Conservation (phyloP, 1,140 invertebrate genomes). For the Lasioglossum albipes region DNA sequence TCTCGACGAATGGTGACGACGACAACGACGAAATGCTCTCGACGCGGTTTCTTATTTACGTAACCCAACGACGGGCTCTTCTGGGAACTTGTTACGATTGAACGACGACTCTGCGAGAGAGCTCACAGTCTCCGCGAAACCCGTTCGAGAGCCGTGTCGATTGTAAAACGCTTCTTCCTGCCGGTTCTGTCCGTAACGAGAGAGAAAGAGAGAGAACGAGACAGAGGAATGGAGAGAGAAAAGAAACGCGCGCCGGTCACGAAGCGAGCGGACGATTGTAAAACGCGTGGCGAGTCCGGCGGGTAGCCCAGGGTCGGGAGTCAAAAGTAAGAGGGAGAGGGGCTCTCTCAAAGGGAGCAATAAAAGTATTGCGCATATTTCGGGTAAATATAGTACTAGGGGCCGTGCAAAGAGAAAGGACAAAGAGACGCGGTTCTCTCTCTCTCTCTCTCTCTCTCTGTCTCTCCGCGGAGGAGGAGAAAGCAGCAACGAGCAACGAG, state of each 20-base stretch:
- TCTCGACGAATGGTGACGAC: too few species aligned
- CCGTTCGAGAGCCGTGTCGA: background rate
- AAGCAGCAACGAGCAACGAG: too few species aligned
- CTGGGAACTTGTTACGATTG: background rate
- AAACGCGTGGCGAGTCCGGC: background rate
- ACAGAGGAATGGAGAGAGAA: too few species aligned
- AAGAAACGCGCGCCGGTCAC: too few species aligned
- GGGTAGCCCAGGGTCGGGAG: too few species aligned
- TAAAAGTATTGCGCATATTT: slow-evolving; percentile 42
- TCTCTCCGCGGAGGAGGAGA: too few species aligned
- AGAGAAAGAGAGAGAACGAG: background rate
- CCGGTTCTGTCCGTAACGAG: background rate
- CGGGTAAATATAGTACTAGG: slow-evolving; percentile 62
- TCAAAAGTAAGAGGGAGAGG: too few species aligned
- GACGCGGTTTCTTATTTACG: background rate
- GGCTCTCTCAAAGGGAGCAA: slow-evolving; percentile 25
- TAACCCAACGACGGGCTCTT: background rate
- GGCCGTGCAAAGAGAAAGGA: slow-evolving; percentile 46
- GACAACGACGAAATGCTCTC: too few species aligned
- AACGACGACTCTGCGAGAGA: background rate
- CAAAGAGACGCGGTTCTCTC: background rate
- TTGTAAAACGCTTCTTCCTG: slow-evolving; percentile 2
- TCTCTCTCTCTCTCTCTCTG: too few species aligned
- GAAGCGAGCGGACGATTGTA: too few species aligned
- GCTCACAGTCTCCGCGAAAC: background rate